Evolutionary conservation across 2,888 invertebrate species (phyloP), one percentile per base, ranked within the genome.

Genomic region (Microctonus hyperodae): DNA sequence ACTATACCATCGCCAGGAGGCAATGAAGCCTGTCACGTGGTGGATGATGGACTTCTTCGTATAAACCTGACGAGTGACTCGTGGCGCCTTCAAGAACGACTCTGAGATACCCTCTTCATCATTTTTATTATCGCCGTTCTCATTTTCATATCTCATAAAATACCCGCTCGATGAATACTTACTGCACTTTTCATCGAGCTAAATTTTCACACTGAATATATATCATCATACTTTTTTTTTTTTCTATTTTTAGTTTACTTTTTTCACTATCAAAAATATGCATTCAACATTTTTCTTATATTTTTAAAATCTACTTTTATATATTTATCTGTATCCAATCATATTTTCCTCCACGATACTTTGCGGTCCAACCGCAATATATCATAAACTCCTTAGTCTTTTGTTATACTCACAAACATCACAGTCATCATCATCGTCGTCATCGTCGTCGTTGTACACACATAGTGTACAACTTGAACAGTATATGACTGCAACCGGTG

Each of bases 71-170:
- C 82, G 82, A 83, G 83, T 83, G 82, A 82, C 82, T 83, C 80
- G 81, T 83, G 79, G 79, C 79, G 83, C 83, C 83, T 82, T 82
- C 79, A 80, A 78, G 75, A 83, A 82, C 81, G 81, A 82, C 82
- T 80, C 75, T 75, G 80, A 79, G 80, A 82, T 81, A 82, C 80
- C 81, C 78, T 78, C 80, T 84, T 82, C 79, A 82, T 84, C 84
- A 83, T 79, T 83, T 84, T 84, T 84, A 83, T 82, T 81, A 80
- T 82, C 76, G 79, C 79, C 80, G 81, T 81, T 79, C 82, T 82
- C 82, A 83, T 83, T 83, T 83, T 83, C 83, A 83, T 83, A 83
- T 82, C 81, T 83, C 83, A 80, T 82, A 81, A 81, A 82, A 80
- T 77, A 79, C 79, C 74, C 76, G 25, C 51, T 6, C 51, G 77